phyloP scores from a whole-genome alignment of 1,140 invertebrate species.

The Matsumurasca onukii region DNA sequence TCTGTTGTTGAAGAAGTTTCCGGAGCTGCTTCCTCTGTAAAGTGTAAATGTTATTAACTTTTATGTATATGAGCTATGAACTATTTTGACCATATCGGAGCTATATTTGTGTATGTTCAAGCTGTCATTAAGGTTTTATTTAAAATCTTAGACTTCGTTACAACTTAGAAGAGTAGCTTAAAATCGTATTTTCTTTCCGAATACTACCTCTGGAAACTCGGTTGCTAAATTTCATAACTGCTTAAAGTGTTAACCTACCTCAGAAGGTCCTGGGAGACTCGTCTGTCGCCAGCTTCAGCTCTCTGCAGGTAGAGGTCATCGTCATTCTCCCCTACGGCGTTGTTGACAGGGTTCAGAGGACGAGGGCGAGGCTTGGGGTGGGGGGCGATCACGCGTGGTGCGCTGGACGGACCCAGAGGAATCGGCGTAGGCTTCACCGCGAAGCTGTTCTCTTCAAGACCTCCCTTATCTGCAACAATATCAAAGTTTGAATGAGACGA shows the following conservation, averaged over 20 bases:
- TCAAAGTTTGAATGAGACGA: too few species aligned
- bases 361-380: constrained; percentile 29
- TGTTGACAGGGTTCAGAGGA: constrained; percentile 37
- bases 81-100: too few species aligned
- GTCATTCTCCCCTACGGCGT: constrained; percentile 52
- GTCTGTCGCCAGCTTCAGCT: constrained; percentile 67
- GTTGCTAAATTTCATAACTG: too few species aligned
- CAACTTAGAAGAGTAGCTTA: too few species aligned
- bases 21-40: constrained; percentile 59
- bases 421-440: constrained; percentile 41
- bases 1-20: constrained; percentile 65
- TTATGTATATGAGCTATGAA: not conserved
- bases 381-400: constrained; percentile 10
- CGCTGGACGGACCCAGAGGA: constrained; percentile 41
- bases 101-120: too few species aligned
- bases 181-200: too few species aligned
- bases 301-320: constrained; percentile 73
- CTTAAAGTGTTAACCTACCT: too few species aligned
- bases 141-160: too few species aligned
- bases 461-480: too few species aligned
- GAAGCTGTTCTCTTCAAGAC: constrained; percentile 18
- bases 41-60: not conserved
- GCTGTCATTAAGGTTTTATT: too few species aligned
- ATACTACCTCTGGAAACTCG: too few species aligned
- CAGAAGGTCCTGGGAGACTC: constrained; percentile 46